phyloP scores from a whole-genome alignment of 2,113 vertebrate species.

The Protobothrops mucrosquamatus region DNA sequence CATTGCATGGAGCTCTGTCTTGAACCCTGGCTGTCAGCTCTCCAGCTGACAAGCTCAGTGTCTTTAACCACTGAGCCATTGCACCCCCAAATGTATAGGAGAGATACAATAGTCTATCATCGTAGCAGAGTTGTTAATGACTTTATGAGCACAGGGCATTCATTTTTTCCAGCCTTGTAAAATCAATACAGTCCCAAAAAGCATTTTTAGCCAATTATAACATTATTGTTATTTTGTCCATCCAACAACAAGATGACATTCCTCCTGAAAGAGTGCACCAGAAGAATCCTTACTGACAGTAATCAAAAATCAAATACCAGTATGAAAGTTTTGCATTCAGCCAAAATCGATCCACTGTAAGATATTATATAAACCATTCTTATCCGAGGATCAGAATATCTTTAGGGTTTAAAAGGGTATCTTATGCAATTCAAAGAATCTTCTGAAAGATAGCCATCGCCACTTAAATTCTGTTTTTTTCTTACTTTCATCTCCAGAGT shows the following conservation, averaged over 20 bases:
- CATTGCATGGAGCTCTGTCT: neutral
- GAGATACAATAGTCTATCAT: neutral
- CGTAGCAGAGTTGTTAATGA: neutral
- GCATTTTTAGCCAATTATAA: neutral
- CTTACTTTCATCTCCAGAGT: constrained; percentile 31
- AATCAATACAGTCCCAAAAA: neutral
- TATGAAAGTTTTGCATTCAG: neutral
- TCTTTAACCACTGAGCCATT: neutral
- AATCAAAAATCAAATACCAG: neutral
- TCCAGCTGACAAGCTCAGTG: neutral
- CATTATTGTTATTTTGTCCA: neutral
- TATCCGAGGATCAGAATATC: no score
- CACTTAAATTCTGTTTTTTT: constrained; percentile 46
- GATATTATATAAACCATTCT: neutral
- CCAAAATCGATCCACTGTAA: neutral
- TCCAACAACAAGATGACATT: neutral
- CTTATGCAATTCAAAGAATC: neutral
- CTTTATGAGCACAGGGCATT: neutral
- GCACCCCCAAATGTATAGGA: neutral
- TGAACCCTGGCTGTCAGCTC: no score
- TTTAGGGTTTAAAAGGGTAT: neutral
- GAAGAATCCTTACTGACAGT: neutral
- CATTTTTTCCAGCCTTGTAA: neutral
- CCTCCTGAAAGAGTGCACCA: neutral
- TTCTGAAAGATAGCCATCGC: constrained; percentile 13